These are phyloP conservation scores for Drosophila pandora DNA, from an alignment of 1,140 invertebrate species.

Conservation along the genomic window DNA sequence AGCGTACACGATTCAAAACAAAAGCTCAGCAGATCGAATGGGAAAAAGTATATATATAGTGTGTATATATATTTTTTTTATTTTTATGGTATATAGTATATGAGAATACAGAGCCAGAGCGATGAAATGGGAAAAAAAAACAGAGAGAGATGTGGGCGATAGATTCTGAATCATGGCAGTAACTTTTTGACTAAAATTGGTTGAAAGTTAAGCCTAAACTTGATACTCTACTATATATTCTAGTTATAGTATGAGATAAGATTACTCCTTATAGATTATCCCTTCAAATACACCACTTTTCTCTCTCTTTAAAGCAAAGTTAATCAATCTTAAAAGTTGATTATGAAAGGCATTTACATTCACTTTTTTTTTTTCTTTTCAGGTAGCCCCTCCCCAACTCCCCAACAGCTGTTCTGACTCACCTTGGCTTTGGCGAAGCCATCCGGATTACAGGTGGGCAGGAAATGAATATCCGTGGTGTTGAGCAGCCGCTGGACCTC, in stretches of 20 bases:
- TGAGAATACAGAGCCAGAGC: background rate
- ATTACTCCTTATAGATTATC: too few species aligned
- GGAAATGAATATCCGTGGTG: conserved; percentile 93
- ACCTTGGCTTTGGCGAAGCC: conserved; percentile 92
- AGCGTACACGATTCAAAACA: conserved; percentile 10
- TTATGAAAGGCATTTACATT: conserved; percentile 10
- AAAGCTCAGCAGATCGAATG: conserved; percentile 18
- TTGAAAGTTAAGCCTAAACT: background rate
- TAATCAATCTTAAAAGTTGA: background rate
- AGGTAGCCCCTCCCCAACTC: too few species aligned
- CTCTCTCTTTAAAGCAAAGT: background rate
- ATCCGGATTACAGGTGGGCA: conserved; percentile 97
- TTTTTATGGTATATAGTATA: background rate
- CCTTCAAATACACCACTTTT: background rate
- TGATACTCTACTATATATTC: background rate
- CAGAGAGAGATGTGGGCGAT: background rate
- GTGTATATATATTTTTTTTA: background rate
- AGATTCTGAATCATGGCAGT: background rate
- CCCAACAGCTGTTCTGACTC: conserved; percentile 62
- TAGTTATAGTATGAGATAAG: too few species aligned
- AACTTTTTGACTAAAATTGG: background rate
- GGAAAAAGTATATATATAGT: background rate
- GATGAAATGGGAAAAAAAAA: background rate
- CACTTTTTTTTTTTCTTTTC: conserved; percentile 2
- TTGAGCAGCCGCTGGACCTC: conserved; percentile 90